Base-by-base conservation (phyloP, 2,888 invertebrate genomes). In the Bugula neritina region DNA sequence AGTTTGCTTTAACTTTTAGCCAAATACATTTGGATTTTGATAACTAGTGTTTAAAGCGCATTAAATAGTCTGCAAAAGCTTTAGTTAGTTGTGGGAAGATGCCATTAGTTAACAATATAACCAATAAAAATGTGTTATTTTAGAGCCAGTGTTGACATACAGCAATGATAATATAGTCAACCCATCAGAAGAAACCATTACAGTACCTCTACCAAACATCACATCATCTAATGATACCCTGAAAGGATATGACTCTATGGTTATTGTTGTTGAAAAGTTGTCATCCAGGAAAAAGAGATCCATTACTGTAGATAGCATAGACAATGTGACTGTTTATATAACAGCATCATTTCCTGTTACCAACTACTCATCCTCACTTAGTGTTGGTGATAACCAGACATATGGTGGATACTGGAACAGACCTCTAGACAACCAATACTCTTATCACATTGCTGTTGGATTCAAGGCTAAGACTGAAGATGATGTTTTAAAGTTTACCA, bases 351-450 rank as follows among this genome's bases (percentile, higher is more conserved):
- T 55, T n/a, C 25, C 25, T 5, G 5, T 55, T 5, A 25, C 21
- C 5, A 55, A 55, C 55, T 23, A 23, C 23, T 17, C 10, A 5
- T 17, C 55, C 5, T 23, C 87, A 72, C 94, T 94, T 84, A 87
- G 88, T 0, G 89, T 94, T 58, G 94, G 94, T 10, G 91, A 94
- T 84, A 89, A 89, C 43, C 87, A 86, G 74, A 88, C 87, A 1
- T 92, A 93, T 80, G 90, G 91, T 75, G 89, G 89, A 0, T 94
- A 89, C 81, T 90, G 88, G 77, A 94, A 94, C 86, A 90, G 90
- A 0, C 92, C 92, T 0, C 82, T 94, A 69, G 87, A 89, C 27
- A 83, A 87, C 52, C 87, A 88, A 21, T 84, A 87, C 77, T 88
- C 90, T 76, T 85, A 86, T 75, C 89, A 91, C 77, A 87, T 92